Evolutionary conservation across 2,888 invertebrate genomes (phyloP).

Genomic region (Neoscelio sp.): DNA sequence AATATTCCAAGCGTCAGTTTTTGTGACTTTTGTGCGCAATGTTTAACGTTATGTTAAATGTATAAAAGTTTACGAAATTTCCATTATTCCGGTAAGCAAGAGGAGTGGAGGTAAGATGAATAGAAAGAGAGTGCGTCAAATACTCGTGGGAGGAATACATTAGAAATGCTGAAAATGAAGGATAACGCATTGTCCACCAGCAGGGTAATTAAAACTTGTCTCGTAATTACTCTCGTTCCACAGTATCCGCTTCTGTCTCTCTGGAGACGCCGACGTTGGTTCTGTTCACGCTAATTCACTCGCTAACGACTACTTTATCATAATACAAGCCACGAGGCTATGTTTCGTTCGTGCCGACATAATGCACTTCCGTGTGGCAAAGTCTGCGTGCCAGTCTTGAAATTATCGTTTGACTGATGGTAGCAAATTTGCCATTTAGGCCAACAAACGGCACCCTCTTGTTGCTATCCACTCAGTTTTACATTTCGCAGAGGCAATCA

Average conservation of each 20-base stretch:
- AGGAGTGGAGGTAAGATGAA: conserved; percentile 40
- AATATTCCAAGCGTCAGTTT: too few species aligned
- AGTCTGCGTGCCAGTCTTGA: conserved; percentile 45
- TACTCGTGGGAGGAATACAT: conserved; percentile 79
- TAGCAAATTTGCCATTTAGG: conserved; percentile 41
- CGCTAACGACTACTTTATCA: conserved; percentile 73
- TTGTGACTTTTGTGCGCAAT: too few species aligned
- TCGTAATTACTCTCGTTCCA: conserved; percentile 82
- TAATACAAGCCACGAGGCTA: conserved; percentile 66
- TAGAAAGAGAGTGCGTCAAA: conserved; percentile 57
- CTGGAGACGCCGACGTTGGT: conserved; percentile 54
- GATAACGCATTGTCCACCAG: conserved; percentile 81
- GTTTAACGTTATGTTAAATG: conserved; percentile 15
- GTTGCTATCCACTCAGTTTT: conserved; percentile 37
- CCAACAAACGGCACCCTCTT: conserved; percentile 45
- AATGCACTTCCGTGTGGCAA: conserved; percentile 58
- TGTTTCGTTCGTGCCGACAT: conserved; percentile 51
- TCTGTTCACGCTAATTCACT: conserved; percentile 67
- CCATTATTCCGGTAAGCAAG: conserved; percentile 31
- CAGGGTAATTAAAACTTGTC: conserved; percentile 82
- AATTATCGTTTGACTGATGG: conserved; percentile 54
- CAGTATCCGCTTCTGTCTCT: conserved; percentile 71
- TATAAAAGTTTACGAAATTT: conserved; percentile 44
- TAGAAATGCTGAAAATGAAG: conserved; percentile 81
- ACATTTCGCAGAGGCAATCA: conserved; percentile 9